A percentile compares a stretch with the other conserved stretches of the same genome.
These are phyloP conservation scores for Percina caprodes DNA, from an alignment of 2,113 vertebrate species.

Conservation along the genomic window DNA sequence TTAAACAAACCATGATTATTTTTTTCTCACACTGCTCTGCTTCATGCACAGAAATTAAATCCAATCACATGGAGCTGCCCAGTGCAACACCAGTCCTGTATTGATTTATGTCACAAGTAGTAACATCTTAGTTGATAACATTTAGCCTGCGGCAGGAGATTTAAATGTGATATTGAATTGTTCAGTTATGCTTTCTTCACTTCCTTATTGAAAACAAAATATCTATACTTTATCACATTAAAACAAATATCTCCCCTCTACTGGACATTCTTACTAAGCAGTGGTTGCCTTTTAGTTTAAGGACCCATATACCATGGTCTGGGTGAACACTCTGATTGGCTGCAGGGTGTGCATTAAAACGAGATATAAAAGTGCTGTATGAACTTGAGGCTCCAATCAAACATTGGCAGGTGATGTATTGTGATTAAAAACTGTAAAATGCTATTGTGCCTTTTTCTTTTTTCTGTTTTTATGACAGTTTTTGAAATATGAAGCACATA, in stretches of 20 bases:
- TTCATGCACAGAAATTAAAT: not conserved
- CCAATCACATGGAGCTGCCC: not conserved
- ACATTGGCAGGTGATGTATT: not conserved
- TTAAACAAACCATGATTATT: constrained; percentile 18
- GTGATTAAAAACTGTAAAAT: not conserved
- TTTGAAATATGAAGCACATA: not conserved
- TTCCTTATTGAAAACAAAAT: not conserved
- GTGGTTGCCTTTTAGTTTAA: not conserved
- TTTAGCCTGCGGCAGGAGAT: not conserved
- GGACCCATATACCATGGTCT: no score
- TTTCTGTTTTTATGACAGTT: not conserved
- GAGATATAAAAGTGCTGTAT: not conserved
- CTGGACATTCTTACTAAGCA: not conserved
- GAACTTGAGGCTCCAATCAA: not conserved
- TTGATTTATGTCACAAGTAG: not conserved
- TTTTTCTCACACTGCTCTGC: not conserved
- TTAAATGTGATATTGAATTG: constrained; percentile 5
- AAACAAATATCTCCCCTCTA: not conserved
- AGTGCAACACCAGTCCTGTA: not conserved
- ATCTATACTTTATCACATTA: not conserved
- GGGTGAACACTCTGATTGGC: no score
- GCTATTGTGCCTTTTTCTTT: not conserved
- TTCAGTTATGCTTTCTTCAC: not conserved
- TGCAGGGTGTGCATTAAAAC: no score
- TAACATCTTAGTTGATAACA: not conserved